Evolutionary conservation across 1,140 invertebrate species (phyloP).

Genomic region (Meloidogyne chitwoodi): DNA sequence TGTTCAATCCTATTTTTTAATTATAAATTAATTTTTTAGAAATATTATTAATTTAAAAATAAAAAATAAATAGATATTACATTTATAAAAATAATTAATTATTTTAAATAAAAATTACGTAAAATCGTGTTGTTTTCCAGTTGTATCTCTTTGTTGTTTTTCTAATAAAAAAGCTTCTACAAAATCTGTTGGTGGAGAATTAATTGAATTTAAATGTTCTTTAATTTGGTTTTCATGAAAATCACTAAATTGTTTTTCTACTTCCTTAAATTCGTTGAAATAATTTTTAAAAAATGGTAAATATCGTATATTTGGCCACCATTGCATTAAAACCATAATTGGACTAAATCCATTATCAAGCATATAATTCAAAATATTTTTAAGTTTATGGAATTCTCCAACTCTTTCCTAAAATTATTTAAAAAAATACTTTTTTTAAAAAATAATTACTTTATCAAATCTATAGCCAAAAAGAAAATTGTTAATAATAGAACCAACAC

Average conservation of each 20-base stretch:
- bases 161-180: slow-evolving; percentile 34
- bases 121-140: slow-evolving; percentile 6
- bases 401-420: neutral
- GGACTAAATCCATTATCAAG: neutral
- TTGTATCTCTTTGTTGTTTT: slow-evolving; percentile 4
- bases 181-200: slow-evolving; percentile 17
- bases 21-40: neutral
- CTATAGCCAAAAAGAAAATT: slow-evolving; percentile 34
- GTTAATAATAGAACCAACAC: slow-evolving; percentile 38
- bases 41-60: neutral
- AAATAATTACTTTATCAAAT: slow-evolving; percentile 26
- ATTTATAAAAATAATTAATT: neutral
- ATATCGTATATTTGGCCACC: neutral
- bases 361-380: neutral
- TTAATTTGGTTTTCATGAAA: slow-evolving; percentile 18
- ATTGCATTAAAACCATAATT: neutral
- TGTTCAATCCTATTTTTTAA: slow-evolving; percentile 15
- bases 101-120: slow-evolving; percentile 11
- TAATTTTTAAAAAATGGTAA: neutral
- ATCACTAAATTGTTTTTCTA: neutral
- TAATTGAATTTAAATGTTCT: slow-evolving; percentile 12
- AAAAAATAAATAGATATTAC: neutral
- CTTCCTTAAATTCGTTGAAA: neutral
- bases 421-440: neutral
- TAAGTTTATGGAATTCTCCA: neutral